phyloP scores from a whole-genome alignment of 2,113 vertebrate species.

The Shinisaurus crocodilurus region DNA sequence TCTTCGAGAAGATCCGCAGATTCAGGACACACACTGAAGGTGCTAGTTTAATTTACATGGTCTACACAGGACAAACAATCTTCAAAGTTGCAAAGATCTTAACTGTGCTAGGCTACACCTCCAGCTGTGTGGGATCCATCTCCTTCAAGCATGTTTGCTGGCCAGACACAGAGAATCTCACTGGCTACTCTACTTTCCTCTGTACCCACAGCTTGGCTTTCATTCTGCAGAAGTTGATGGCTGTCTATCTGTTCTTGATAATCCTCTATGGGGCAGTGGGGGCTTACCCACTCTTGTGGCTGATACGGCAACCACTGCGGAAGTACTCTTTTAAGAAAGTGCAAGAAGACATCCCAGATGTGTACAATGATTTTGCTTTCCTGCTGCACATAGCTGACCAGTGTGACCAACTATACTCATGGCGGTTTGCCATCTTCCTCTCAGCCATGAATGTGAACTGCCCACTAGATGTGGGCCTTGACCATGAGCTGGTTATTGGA shows the following conservation, averaged over 20 bases:
- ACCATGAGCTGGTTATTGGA: conserved; percentile 73
- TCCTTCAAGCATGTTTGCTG: conserved; percentile 78
- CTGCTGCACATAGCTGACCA: conserved; percentile 85
- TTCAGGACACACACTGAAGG: conserved; percentile 82
- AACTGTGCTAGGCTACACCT: conserved; percentile 79
- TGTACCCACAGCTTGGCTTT: conserved; percentile 84
- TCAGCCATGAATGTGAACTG: conserved; percentile 80
- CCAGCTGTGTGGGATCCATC: conserved; percentile 77
- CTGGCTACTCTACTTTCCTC: conserved; percentile 78
- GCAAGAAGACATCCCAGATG: conserved; percentile 75
- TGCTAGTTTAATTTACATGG: conserved; percentile 81
- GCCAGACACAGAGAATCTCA: conserved; percentile 68
- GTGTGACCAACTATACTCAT: conserved; percentile 81
- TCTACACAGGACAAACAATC: conserved; percentile 80
- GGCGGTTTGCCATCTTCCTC: conserved; percentile 82
- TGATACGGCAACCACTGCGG: conserved; percentile 77
- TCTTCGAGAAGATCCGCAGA: conserved; percentile 84
- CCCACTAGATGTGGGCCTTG: conserved; percentile 76
- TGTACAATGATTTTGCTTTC: conserved; percentile 84
- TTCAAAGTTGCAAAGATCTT: conserved; percentile 78
- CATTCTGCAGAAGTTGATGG: conserved; percentile 78
- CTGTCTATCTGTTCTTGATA: conserved; percentile 78
- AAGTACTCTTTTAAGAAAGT: conserved; percentile 80
- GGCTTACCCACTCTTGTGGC: conserved; percentile 80
- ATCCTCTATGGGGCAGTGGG: conserved; percentile 77